Evolutionary conservation across 2,888 invertebrate species (phyloP).

Genomic region (Amorpha juglandis): DNA sequence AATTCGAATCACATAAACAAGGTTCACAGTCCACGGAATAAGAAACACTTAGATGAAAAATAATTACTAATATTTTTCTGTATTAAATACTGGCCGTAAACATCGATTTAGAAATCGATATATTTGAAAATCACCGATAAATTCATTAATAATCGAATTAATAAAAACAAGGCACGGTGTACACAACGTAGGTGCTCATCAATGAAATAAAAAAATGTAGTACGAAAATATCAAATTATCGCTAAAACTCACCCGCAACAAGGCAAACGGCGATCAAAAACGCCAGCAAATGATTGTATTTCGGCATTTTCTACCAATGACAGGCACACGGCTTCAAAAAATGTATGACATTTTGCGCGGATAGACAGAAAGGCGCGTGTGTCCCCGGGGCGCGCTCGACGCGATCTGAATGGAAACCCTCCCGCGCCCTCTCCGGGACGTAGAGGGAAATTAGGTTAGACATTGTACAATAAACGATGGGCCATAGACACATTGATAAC

Average conservation of each 20-base stretch:
- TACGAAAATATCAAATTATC: slow-evolving; percentile 26
- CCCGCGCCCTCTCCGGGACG: slow-evolving; percentile 30
- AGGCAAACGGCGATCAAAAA: slow-evolving; percentile 60
- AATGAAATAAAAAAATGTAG: background rate
- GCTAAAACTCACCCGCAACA: slow-evolving; percentile 60
- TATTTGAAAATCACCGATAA: background rate
- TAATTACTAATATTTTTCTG: too few relatives aligned
- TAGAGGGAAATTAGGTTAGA: slow-evolving; percentile 18
- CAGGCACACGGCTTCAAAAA: slow-evolving; percentile 46
- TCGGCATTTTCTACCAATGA: slow-evolving; percentile 59
- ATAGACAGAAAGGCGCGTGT: slow-evolving; percentile 47
- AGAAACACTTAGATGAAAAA: too few relatives aligned
- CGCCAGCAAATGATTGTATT: slow-evolving; percentile 60
- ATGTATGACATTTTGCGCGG: slow-evolving; percentile 41
- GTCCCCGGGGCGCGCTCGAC: slow-evolving; percentile 51
- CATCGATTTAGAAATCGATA: background rate
- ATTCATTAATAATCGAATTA: slow-evolving; percentile 7
- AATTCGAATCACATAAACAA: background rate
- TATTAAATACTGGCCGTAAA: too few relatives aligned
- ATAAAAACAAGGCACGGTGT: background rate
- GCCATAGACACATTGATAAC: background rate
- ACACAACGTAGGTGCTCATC: background rate
- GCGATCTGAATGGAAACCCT: slow-evolving; percentile 47
- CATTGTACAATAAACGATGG: slow-evolving; percentile 14
- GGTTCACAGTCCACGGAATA: background rate